Conservation (phyloP, 2,113 vertebrate species). For the Chaetorhynchus papuensis region DNA sequence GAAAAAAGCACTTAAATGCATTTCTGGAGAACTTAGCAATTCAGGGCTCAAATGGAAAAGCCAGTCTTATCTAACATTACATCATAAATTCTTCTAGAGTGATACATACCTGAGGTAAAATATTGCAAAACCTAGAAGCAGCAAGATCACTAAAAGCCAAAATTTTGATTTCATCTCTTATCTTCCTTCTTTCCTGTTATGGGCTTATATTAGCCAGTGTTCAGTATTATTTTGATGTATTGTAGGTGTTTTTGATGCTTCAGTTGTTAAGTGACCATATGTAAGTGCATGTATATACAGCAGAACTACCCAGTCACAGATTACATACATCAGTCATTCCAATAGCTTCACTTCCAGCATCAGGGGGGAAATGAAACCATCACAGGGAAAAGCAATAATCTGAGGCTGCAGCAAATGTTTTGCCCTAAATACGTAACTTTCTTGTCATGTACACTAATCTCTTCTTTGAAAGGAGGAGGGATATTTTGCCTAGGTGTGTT, state of each 20-base stretch:
- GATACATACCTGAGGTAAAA: not conserved
- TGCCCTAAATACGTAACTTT: not conserved
- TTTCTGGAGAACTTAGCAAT: not conserved
- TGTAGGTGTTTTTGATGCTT: not conserved
- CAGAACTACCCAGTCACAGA: conserved; percentile 34
- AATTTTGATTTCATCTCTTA: not conserved
- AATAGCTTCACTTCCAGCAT: conserved; percentile 1
- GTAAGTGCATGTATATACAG: conserved; percentile 26
- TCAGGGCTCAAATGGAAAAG: not conserved
- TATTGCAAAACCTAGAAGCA: not conserved
- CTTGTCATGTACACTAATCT: not conserved
- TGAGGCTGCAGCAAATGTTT: not conserved
- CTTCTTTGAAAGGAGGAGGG: not conserved
- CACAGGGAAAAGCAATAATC: conserved; percentile 30
- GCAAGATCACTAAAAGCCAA: not conserved
- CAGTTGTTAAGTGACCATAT: not conserved
- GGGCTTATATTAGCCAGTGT: not conserved
- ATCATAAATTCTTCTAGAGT: not conserved
- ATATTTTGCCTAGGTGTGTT: not conserved
- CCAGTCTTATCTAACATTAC: not conserved
- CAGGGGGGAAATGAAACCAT: conserved; percentile 19
- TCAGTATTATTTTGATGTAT: conserved; percentile 39
- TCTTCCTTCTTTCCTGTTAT: not conserved
- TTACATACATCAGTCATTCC: conserved; percentile 40
- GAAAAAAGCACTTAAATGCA: not conserved